Conservation (phyloP, 2,113 vertebrate genomes). For the Meles meles region DNA sequence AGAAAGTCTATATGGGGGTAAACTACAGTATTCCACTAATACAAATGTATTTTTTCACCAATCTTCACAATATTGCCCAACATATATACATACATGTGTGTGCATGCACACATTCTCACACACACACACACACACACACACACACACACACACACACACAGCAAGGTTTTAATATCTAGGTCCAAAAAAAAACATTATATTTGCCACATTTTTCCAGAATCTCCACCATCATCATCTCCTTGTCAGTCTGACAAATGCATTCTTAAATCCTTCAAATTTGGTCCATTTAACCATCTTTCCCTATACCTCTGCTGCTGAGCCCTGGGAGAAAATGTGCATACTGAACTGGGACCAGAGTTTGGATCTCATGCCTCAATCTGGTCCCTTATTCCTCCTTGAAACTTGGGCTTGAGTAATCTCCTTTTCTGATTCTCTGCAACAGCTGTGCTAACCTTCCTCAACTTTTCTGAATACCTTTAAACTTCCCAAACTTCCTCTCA, state of each 20-base stretch:
- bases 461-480: neutral
- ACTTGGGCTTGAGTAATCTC: neutral
- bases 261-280: neutral
- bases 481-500: neutral
- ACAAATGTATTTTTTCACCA: neutral
- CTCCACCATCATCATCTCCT: neutral
- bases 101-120: rapidly evolving
- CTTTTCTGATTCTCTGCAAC: neutral
- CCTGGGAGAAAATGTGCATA: neutral
- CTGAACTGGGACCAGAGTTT: neutral
- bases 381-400: neutral
- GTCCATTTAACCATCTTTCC: neutral
- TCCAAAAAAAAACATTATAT: neutral
- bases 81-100: neutral
- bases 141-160: neutral
- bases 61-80: neutral
- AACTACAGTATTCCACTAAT: neutral
- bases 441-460: neutral
- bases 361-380: neutral
- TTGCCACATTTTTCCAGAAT: neutral
- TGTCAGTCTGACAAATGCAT: neutral
- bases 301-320: neutral
- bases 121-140: no score
- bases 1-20: neutral
- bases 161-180: neutral